These are phyloP conservation scores for Alviniconcha strummeri DNA, from an alignment of 2,888 invertebrate species.

Conservation along the genomic window DNA sequence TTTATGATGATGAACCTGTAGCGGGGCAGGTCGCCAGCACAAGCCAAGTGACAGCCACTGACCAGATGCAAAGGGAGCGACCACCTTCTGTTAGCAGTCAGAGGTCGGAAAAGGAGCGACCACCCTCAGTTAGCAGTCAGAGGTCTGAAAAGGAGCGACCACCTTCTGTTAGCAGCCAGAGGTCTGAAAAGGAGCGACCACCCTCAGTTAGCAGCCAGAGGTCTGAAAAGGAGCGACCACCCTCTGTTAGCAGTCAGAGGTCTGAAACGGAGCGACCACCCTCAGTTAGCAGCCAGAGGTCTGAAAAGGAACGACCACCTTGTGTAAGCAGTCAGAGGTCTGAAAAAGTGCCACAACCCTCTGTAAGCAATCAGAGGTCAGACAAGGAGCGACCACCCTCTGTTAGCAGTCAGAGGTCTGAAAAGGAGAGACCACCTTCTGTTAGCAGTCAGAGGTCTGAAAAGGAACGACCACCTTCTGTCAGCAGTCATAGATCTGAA, in stretches of 20 bases:
- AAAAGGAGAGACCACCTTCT: conserved; percentile 11
- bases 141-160: not conserved
- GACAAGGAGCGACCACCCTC: conserved; percentile 12
- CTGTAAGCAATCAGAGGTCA: not conserved
- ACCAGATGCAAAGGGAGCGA: not conserved
- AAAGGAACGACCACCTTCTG: conserved; percentile 1
- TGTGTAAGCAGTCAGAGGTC: not conserved
- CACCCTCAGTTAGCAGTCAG: not conserved
- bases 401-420: conserved; percentile 1
- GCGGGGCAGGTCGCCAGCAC: too few relatives aligned
- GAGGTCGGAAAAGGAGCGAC: not conserved
- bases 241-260: conserved; percentile 20
- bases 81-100: not conserved
- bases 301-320: not conserved
- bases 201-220: conserved; percentile 14
- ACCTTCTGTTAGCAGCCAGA: not conserved
- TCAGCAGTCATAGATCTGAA: not conserved
- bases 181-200: conserved; percentile 4
- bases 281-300: not conserved
- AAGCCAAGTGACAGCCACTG: not conserved
- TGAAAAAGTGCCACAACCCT: conserved; percentile 5
- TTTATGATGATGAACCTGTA: not conserved
- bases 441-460: not conserved
- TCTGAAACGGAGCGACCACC: not conserved
- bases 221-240: conserved; percentile 18